Percentiles rank a stretch among this genome's conserved stretches.
phyloP scores from a whole-genome alignment of 1,140 invertebrate genomes.

The Drosophila prosaltans region DNA sequence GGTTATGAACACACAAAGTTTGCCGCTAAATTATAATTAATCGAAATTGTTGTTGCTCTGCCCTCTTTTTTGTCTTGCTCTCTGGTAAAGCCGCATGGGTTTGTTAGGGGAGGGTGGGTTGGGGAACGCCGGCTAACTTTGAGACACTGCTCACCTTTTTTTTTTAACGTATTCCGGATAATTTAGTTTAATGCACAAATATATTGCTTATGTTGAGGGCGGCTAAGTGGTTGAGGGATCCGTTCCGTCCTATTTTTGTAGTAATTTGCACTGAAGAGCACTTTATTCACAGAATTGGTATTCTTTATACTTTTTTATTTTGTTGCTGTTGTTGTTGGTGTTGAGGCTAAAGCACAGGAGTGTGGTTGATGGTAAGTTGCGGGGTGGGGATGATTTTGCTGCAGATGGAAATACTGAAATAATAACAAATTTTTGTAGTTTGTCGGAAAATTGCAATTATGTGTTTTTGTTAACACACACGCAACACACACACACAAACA shows the following conservation, averaged over 20 bases:
- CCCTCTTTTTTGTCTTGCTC: not conserved
- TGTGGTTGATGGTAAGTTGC: constrained; percentile 12
- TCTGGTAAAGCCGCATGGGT: not conserved
- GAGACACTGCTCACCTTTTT: not conserved
- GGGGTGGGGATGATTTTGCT: constrained; percentile 18
- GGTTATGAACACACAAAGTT: constrained; percentile 62
- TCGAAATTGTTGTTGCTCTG: constrained; percentile 15
- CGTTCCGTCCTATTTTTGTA: constrained; percentile 14
- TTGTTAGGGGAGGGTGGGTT: not conserved
- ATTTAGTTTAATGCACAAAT: constrained; percentile 14
- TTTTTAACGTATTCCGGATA: constrained; percentile 6
- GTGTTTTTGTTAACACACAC: constrained; percentile 21
- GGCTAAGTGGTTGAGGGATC: not conserved
- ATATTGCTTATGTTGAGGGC: constrained; percentile 20
- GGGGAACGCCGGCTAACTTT: not conserved
- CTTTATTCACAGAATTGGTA: constrained; percentile 14
- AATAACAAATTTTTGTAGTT: constrained; percentile 16
- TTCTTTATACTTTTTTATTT: constrained; percentile 8
- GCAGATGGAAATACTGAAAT: constrained; percentile 11
- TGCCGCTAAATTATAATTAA: constrained; percentile 57
- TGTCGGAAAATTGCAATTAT: constrained; percentile 15
- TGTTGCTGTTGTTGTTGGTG: not conserved
- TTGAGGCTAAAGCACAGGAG: constrained; percentile 25
- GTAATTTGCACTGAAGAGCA: constrained; percentile 47
- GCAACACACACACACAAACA: constrained; percentile 45